phyloP scores from a whole-genome alignment of 2,888 invertebrate species.

The Nomada flava region DNA sequence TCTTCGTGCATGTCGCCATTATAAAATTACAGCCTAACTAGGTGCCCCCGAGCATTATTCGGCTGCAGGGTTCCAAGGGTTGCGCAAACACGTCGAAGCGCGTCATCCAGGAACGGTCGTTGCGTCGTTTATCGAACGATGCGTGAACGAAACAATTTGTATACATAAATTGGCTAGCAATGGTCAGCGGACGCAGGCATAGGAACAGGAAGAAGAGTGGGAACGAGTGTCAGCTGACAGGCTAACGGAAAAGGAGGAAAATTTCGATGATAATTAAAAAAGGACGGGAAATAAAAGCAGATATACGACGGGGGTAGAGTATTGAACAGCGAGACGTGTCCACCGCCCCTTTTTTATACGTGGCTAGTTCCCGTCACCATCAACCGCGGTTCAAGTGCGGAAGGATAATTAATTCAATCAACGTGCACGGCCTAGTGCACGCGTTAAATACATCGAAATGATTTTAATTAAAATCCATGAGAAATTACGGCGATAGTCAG shows the following conservation, averaged over 20 bases:
- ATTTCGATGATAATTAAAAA: background rate
- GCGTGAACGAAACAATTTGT: constrained; percentile 67
- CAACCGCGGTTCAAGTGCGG: constrained; percentile 52
- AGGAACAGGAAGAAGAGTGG: background rate
- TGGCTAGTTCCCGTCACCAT: constrained; percentile 7
- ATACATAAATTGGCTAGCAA: constrained; percentile 58
- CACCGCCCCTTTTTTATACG: background rate
- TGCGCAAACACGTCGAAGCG: constrained; percentile 32
- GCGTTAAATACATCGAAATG: constrained; percentile 68
- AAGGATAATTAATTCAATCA: constrained; percentile 74
- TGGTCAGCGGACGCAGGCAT: background rate
- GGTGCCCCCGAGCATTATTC: constrained; percentile 12
- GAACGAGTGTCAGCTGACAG: background rate
- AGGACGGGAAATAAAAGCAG: background rate
- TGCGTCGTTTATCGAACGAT: constrained; percentile 37
- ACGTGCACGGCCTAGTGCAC: constrained; percentile 51
- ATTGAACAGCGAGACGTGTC: no score
- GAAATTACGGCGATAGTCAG: constrained; percentile 23
- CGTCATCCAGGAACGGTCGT: constrained; percentile 9
- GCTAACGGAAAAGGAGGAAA: background rate
- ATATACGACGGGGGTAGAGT: background rate
- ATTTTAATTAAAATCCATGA: constrained; percentile 69
- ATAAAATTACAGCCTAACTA: constrained; percentile 48
- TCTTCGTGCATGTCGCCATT: constrained; percentile 66
- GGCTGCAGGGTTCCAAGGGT: background rate